A percentile compares a stretch with the other conserved stretches of the same genome.
Evolutionary conservation across 2,113 vertebrate genomes (phyloP).

Genomic region (Delphinus delphis): DNA sequence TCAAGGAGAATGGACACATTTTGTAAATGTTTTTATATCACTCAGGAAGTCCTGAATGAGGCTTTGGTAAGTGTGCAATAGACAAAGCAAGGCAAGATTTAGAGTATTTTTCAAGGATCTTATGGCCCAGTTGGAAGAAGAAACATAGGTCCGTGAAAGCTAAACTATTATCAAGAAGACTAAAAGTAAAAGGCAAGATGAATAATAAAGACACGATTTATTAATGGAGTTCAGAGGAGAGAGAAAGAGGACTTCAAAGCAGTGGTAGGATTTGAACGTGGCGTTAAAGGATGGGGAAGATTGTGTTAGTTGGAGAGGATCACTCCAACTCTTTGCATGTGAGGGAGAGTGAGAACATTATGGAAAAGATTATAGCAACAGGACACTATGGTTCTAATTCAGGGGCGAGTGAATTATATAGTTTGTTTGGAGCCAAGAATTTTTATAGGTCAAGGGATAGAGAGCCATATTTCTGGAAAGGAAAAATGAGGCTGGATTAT

Average conservation of each 20-base stretch:
- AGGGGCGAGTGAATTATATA: not conserved
- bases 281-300: not conserved
- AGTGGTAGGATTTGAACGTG: not conserved
- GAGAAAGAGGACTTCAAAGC: not conserved
- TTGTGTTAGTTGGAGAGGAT: rapidly evolving
- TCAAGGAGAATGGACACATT: not conserved
- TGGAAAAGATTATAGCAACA: not conserved
- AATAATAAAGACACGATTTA: not conserved
- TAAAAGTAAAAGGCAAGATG: not conserved
- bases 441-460: not conserved
- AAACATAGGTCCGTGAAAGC: not conserved
- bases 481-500: not conserved
- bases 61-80: not conserved
- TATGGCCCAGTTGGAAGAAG: not conserved
- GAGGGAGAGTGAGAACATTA: not conserved
- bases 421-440: not conserved
- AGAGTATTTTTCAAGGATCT: not conserved
- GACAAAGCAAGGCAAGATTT: not conserved
- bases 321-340: not conserved
- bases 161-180: not conserved
- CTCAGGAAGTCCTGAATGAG: not conserved
- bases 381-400: not conserved
- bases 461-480: not conserved
- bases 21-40: not conserved
- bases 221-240: not conserved